Conservation (phyloP, 1,140 invertebrate species). For the Drosophila pandora region DNA sequence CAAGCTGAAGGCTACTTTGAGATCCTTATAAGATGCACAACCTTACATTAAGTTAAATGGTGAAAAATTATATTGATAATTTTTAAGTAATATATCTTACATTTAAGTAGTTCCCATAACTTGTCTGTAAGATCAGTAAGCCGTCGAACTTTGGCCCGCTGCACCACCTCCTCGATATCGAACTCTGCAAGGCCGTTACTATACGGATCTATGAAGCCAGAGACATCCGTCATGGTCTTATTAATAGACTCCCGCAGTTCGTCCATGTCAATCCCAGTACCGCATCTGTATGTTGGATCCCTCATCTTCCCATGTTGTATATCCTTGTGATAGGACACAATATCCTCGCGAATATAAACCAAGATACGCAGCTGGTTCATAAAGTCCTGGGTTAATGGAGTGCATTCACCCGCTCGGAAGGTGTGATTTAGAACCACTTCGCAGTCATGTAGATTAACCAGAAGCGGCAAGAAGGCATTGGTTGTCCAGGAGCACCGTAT, state of each 20-base stretch:
- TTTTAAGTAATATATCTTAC: slow-evolving; percentile 20
- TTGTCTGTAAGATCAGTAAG: slow-evolving; percentile 78
- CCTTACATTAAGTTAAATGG: slow-evolving; percentile 11
- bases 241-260: slow-evolving; percentile 71
- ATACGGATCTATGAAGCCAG: slow-evolving; percentile 47
- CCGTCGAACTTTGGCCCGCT: slow-evolving; percentile 54
- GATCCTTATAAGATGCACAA: slow-evolving; percentile 73
- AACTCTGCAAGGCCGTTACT: slow-evolving; percentile 28
- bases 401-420: slow-evolving; percentile 61
- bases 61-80: too few relatives aligned
- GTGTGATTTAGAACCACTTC: slow-evolving; percentile 67
- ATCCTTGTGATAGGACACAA: slow-evolving; percentile 55
- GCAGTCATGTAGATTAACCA: slow-evolving; percentile 62
- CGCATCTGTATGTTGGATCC: slow-evolving; percentile 69
- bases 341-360: slow-evolving; percentile 74
- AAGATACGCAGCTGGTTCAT: slow-evolving; percentile 75
- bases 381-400: slow-evolving; percentile 62
- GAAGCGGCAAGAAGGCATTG: slow-evolving; percentile 31
- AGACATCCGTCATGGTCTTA: slow-evolving; percentile 72
- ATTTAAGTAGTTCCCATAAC: slow-evolving; percentile 77
- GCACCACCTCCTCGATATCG: slow-evolving; percentile 74
- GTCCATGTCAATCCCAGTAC: slow-evolving; percentile 71
- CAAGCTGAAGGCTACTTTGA: slow-evolving; percentile 72
- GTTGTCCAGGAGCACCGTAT: slow-evolving; percentile 61
- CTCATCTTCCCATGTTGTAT: slow-evolving; percentile 21